These are phyloP conservation scores for Buathra laborator DNA, from an alignment of 2,888 invertebrate genomes.

Conservation along the genomic window DNA sequence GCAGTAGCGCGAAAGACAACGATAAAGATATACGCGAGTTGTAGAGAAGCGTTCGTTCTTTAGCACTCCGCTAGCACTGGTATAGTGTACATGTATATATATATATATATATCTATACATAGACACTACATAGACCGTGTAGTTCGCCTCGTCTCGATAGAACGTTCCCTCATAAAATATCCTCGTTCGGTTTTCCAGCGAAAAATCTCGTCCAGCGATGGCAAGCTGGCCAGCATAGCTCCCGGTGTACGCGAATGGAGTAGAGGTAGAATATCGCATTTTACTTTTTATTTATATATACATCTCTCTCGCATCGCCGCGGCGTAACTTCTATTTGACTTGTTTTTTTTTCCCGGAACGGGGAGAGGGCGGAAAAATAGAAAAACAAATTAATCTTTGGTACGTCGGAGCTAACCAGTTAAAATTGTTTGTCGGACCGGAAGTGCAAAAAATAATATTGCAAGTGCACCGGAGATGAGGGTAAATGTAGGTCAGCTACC, in stretches of 20 bases:
- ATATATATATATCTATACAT: background rate
- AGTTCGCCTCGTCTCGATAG: conserved; percentile 66
- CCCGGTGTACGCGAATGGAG: background rate
- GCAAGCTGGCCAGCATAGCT: conserved; percentile 1
- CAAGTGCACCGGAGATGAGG: background rate
- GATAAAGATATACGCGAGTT: conserved; percentile 72
- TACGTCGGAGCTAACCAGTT: background rate
- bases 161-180: conserved; percentile 75
- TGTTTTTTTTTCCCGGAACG: background rate
- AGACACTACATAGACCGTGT: background rate
- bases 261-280: background rate
- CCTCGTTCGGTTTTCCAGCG: conserved; percentile 35
- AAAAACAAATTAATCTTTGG: conserved; percentile 35
- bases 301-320: background rate
- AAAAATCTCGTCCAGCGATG: conserved; percentile 45
- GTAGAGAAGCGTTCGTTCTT: conserved; percentile 51
- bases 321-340: background rate
- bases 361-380: background rate
- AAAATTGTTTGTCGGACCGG: conserved; percentile 18
- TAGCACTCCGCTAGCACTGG: conserved; percentile 46
- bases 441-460: background rate
- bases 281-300: conserved; percentile 38
- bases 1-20: conserved; percentile 61
- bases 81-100: background rate
- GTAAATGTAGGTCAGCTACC: background rate